Evolutionary conservation across 2,797 vertebrate species (phyloP).

Genomic region (Petrocephalus schoutedeni): DNA sequence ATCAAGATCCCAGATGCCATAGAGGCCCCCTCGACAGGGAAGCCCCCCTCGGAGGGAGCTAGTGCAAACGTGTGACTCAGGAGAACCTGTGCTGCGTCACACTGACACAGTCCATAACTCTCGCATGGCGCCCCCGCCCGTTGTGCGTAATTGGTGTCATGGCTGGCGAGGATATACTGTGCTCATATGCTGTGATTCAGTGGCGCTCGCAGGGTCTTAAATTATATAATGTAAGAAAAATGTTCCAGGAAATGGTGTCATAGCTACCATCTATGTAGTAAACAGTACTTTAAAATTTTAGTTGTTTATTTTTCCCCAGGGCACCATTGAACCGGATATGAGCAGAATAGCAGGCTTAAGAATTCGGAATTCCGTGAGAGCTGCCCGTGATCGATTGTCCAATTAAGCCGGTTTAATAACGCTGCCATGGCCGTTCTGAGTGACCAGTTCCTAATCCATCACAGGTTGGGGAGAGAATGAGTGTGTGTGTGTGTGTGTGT

Average conservation of each 20-base stretch:
- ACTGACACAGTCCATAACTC: background rate
- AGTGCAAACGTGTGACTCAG: background rate
- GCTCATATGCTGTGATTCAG: background rate
- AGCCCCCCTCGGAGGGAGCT: background rate
- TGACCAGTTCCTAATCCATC: conserved; percentile 58
- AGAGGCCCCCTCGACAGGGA: background rate
- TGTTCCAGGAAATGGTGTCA: background rate
- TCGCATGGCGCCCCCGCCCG: no score
- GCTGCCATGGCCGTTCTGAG: conserved; percentile 51
- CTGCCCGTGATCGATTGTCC: conserved; percentile 59
- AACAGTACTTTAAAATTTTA: conserved; percentile 27
- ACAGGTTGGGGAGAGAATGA: conserved; percentile 34
- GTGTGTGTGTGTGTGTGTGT: conserved; percentile 28
- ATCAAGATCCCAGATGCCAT: background rate
- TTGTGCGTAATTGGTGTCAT: background rate
- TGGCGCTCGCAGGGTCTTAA: background rate
- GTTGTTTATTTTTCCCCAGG: conserved; percentile 22
- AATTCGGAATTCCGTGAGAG: conserved; percentile 38
- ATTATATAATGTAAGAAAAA: conserved; percentile 5
- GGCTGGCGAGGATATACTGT: background rate
- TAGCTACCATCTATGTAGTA: background rate
- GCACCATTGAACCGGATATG: conserved; percentile 46
- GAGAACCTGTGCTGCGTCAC: background rate
- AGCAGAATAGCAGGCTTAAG: conserved; percentile 41
- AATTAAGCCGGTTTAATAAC: conserved; percentile 68